phyloP scores from a whole-genome alignment of 2,888 invertebrate species.

The Drosophila suboccidentalis region DNA sequence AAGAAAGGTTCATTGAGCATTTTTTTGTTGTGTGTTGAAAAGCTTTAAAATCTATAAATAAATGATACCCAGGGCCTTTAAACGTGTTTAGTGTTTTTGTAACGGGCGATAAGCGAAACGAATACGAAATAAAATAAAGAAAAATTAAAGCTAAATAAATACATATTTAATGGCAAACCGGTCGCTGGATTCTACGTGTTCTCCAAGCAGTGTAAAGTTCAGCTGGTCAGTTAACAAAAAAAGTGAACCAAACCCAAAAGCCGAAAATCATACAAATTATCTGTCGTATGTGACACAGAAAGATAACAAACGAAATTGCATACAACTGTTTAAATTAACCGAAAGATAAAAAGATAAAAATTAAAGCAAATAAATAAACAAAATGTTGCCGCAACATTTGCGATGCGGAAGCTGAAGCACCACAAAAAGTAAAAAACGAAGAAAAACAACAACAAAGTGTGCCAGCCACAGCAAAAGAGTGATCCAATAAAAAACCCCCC shows the following conservation, averaged over 20 bases:
- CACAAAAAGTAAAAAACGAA: not conserved
- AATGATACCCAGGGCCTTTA: slow-evolving; percentile 41
- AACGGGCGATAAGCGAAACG: slow-evolving; percentile 44
- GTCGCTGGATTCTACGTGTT: slow-evolving; percentile 45
- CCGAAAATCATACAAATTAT: slow-evolving; percentile 22
- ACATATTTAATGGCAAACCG: slow-evolving; percentile 57
- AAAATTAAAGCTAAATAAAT: slow-evolving; percentile 41
- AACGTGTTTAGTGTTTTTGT: slow-evolving; percentile 56
- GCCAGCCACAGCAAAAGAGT: slow-evolving; percentile 14
- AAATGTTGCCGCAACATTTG: slow-evolving; percentile 62
- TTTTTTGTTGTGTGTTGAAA: slow-evolving; percentile 32
- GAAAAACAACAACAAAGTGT: slow-evolving; percentile 37
- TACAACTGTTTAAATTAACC: slow-evolving; percentile 57
- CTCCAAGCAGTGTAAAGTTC: slow-evolving; percentile 36
- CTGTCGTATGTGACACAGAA: slow-evolving; percentile 58
- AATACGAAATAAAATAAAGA: slow-evolving; percentile 20
- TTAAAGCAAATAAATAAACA: slow-evolving; percentile 56
- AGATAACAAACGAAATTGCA: slow-evolving; percentile 61
- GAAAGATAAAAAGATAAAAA: slow-evolving; percentile 39
- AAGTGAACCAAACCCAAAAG: slow-evolving; percentile 7
- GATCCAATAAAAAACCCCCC: slow-evolving; percentile 19
- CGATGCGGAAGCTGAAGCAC: slow-evolving; percentile 62
- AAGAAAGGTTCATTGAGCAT: slow-evolving; percentile 77
- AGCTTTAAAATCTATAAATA: slow-evolving; percentile 67
- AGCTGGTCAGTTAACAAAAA: slow-evolving; percentile 53